These are phyloP conservation scores for Nylanderia fulva DNA, from an alignment of 1,140 invertebrate genomes.

Conservation along the genomic window DNA sequence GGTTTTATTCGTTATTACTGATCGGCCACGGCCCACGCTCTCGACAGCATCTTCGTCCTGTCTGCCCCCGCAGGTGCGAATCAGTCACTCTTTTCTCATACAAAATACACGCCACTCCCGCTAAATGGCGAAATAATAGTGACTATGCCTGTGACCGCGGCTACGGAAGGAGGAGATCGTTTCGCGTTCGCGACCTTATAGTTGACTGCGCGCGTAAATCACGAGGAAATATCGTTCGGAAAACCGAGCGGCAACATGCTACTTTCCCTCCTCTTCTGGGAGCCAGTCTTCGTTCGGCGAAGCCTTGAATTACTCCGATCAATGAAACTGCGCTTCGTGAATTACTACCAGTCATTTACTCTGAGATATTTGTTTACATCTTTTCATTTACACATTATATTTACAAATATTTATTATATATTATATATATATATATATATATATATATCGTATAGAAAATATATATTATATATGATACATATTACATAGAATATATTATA, in stretches of 20 bases:
- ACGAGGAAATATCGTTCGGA: constrained; percentile 21
- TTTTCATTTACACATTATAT: too few relatives aligned
- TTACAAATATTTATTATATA: too few relatives aligned
- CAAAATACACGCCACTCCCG: constrained; percentile 58
- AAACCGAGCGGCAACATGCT: not conserved
- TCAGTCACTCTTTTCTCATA: constrained; percentile 50
- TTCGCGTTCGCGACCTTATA: not conserved
- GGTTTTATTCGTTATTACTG: constrained; percentile 72
- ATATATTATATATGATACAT: too few relatives aligned
- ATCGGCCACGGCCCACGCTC: constrained; percentile 66
- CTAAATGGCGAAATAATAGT: constrained; percentile 71
- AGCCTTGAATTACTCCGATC: not conserved
- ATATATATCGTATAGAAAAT: too few relatives aligned
- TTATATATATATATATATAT: too few relatives aligned
- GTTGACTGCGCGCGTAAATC: not conserved
- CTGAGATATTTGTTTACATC: not conserved
- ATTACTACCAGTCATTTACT: not conserved
- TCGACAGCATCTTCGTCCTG: constrained; percentile 58
- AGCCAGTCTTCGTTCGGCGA: not conserved
- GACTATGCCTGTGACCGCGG: not conserved
- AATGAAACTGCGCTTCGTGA: not conserved
- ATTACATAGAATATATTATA: too few relatives aligned
- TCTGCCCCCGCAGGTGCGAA: constrained; percentile 68
- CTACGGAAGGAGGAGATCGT: constrained; percentile 4
- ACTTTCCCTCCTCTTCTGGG: not conserved